phyloP scores from a whole-genome alignment of 2,797 vertebrate genomes.

The Xenops minutus region DNA sequence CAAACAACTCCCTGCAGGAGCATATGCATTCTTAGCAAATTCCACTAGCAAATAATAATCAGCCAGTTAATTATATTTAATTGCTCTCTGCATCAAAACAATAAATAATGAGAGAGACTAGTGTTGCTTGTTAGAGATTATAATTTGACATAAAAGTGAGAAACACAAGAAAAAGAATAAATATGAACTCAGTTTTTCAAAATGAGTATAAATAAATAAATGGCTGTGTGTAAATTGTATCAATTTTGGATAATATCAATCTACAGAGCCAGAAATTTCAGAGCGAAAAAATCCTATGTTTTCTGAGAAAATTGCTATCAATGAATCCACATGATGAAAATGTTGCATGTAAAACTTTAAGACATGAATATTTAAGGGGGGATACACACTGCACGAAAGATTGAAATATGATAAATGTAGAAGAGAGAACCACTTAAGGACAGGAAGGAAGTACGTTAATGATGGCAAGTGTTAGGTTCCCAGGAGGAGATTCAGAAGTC shows the following conservation, averaged over 20 bases:
- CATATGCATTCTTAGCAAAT: conserved; percentile 73
- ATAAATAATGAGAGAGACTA: conserved; percentile 74
- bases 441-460: background rate
- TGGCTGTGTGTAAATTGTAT: background rate
- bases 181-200: background rate
- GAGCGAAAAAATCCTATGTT: background rate
- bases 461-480: background rate
- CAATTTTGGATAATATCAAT: background rate
- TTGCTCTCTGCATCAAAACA: conserved; percentile 76
- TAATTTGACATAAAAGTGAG: conserved; percentile 43
- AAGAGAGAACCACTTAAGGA: background rate
- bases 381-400: background rate
- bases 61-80: conserved; percentile 81
- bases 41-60: conserved; percentile 70
- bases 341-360: background rate
- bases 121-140: conserved; percentile 64
- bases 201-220: background rate
- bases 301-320: background rate
- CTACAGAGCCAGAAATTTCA: background rate
- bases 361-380: background rate
- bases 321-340: background rate
- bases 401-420: background rate
- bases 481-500: background rate
- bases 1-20: conserved; percentile 75
- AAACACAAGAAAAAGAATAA: conserved; percentile 41